Percentiles rank a stretch among this genome's conserved stretches.
phyloP scores from a whole-genome alignment of 2,888 invertebrate genomes.

The Nomada fabriciana region DNA sequence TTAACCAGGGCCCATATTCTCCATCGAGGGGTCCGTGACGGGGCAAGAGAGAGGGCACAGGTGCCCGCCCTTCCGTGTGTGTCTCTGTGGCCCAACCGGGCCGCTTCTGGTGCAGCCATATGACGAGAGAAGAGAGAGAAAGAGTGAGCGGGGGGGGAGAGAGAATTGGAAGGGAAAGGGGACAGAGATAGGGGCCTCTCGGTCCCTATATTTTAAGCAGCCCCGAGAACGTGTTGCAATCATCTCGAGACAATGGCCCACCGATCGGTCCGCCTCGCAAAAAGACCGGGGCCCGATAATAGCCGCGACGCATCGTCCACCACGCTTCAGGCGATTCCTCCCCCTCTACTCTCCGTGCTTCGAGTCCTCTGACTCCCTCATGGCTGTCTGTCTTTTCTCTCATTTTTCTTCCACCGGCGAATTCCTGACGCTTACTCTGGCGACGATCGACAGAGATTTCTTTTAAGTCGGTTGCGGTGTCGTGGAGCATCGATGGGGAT shows the following conservation, averaged over 20 bases:
- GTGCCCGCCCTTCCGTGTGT: conserved; percentile 68
- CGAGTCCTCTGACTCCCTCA: conserved; percentile 3
- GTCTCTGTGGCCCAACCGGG: conserved; percentile 64
- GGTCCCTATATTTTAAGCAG: conserved; percentile 82
- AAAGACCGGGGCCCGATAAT: conserved; percentile 82
- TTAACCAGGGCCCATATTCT: conserved; percentile 69
- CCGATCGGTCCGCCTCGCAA: conserved; percentile 78
- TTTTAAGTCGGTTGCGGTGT: background rate
- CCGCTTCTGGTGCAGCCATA: conserved; percentile 65
- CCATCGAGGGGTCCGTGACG: conserved; percentile 15
- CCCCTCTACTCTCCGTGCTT: conserved; percentile 5
- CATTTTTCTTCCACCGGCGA: conserved; percentile 53
- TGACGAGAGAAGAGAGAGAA: conserved; percentile 11
- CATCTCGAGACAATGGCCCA: conserved; percentile 84
- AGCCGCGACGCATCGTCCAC: conserved; percentile 78
- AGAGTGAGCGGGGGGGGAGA: conserved; percentile 54
- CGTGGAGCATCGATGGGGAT: background rate
- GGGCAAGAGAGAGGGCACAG: conserved; percentile 29
- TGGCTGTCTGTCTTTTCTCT: conserved; percentile 32
- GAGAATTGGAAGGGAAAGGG: conserved; percentile 63
- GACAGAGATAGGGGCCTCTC: conserved; percentile 60
- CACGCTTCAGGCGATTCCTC: conserved; percentile 66
- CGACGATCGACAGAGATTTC: conserved; percentile 10
- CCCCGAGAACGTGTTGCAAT: conserved; percentile 83
- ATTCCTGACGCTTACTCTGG: conserved; percentile 49